Percentiles rank a stretch among this genome's conserved stretches.
Conservation (phyloP, 64 coral and sea anemone species). For the Pocillopora verrucosa region DNA sequence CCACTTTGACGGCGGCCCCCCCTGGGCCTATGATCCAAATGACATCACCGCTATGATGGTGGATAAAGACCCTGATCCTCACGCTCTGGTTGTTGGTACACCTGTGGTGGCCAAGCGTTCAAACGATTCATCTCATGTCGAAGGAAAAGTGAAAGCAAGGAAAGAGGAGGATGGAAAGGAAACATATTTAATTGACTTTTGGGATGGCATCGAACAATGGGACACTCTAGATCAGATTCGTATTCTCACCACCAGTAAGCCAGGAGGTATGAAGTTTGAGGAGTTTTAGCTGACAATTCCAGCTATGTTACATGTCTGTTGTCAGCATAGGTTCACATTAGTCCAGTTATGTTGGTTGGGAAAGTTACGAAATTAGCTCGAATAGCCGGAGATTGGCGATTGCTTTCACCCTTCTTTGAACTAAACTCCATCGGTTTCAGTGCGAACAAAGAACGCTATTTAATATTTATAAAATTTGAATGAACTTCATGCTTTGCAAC, state of each 20-base stretch:
- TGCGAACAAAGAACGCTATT: too few species aligned
- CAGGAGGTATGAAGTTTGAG: slow-evolving; percentile 25
- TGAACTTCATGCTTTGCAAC: neutral
- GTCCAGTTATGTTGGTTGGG: too few species aligned
- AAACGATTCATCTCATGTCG: slow-evolving; percentile 24
- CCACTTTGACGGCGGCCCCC: slow-evolving; percentile 45
- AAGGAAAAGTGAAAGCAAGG: slow-evolving; percentile 36
- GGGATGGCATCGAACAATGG: slow-evolving; percentile 56
- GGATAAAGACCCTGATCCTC: slow-evolving; percentile 41
- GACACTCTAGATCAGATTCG: slow-evolving; percentile 50
- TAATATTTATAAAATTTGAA: too few species aligned
- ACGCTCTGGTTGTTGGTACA: slow-evolving; percentile 45
- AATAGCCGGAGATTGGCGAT: too few species aligned
- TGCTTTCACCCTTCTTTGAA: too few species aligned
- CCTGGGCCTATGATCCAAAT: slow-evolving; percentile 54
- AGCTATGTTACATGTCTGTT: neutral
- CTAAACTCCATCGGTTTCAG: too few species aligned
- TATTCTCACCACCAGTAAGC: slow-evolving; percentile 50
- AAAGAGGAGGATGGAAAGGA: slow-evolving; percentile 37
- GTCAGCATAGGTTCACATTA: neutral
- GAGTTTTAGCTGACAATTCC: neutral
- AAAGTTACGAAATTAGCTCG: too few species aligned
- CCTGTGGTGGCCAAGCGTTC: slow-evolving; percentile 55
- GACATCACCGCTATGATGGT: slow-evolving; percentile 70
- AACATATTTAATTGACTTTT: slow-evolving; percentile 52